Evolutionary conservation across 2,797 vertebrate species (phyloP), one percentile per base, ranked within the genome.

Genomic region (Urosaurus nigricauda): DNA sequence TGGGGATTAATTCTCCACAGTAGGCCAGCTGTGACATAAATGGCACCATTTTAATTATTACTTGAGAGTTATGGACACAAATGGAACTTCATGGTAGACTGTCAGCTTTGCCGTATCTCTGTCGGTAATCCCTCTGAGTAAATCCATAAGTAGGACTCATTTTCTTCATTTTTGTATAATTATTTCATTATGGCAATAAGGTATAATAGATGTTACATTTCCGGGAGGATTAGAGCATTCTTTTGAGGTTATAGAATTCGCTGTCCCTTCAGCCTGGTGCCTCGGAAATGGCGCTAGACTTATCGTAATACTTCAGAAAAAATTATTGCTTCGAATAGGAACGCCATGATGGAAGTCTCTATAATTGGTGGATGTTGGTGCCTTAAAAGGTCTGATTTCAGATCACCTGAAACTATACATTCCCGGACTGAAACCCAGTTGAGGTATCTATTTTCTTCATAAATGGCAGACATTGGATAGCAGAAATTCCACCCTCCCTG

Each of bases 161-260:
- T 96, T 95, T 96, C 92, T 93, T 95, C 94, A 93, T 93, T 95
- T 95, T 95, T 92, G 87, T 95, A 58, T 94, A 94, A 94, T 95
- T 96, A 95, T 95, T 96, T 96, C 87, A 95, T 95, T 94, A 94
- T 86, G 92, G 84, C 91, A 95, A 91, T 95, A 91, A 92, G 91
- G 74, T 92, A 91, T 94, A 94, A 93, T 95, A 95, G 94, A 85
- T 0, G 0, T 87, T 91, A 88, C 86, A 91, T 94, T 96, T 96
- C 90, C 92, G 93, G 90, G 85, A 93, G 89, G 91, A 94, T 94
- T 95, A 91, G 77, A 74, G 75, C 78, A 13, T 89, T 84, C 90
- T 92, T 83, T 91, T 51, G 77, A 92, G 75, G 93, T 94, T 91
- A 92, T 91, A 94, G 90, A 91, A 92, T 86, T 94, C 90, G 77